These are phyloP conservation scores for Psilopsiagon aurifrons DNA, from an alignment of 2,113 vertebrate species.

Conservation along the genomic window DNA sequence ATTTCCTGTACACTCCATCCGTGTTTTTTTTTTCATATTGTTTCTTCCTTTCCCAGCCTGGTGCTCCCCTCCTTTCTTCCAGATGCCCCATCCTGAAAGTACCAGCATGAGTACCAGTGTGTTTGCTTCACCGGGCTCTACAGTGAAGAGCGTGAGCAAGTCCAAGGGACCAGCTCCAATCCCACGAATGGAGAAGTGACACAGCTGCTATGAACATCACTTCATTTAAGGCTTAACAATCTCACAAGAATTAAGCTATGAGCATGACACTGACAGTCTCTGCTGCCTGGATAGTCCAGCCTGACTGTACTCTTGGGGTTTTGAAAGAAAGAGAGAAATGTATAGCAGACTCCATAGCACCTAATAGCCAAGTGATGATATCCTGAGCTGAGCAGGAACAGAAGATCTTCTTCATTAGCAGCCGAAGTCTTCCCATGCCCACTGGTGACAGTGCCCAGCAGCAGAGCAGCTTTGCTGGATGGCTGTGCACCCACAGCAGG, in stretches of 20 bases:
- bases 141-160: background rate
- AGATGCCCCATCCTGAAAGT: background rate
- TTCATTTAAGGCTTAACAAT: constrained; percentile 51
- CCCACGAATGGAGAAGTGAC: background rate
- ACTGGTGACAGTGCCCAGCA: rapidly evolving
- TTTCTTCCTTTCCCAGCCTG: constrained; percentile 39
- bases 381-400: background rate
- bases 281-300: background rate
- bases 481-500: background rate
- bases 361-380: background rate
- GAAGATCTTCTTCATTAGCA: background rate
- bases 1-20: constrained; percentile 16
- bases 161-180: background rate
- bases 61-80: constrained; percentile 10
- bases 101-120: background rate
- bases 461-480: background rate
- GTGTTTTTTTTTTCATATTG: background rate
- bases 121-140: background rate
- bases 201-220: constrained; percentile 24
- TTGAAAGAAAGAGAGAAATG: background rate
- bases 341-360: background rate
- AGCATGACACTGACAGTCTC: background rate
- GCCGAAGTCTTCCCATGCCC: background rate
- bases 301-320: background rate
- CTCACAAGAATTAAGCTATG: constrained; percentile 12